Evolutionary conservation across 2,797 vertebrate genomes (phyloP).

Genomic region (Odontamblyopus lacepedii): DNA sequence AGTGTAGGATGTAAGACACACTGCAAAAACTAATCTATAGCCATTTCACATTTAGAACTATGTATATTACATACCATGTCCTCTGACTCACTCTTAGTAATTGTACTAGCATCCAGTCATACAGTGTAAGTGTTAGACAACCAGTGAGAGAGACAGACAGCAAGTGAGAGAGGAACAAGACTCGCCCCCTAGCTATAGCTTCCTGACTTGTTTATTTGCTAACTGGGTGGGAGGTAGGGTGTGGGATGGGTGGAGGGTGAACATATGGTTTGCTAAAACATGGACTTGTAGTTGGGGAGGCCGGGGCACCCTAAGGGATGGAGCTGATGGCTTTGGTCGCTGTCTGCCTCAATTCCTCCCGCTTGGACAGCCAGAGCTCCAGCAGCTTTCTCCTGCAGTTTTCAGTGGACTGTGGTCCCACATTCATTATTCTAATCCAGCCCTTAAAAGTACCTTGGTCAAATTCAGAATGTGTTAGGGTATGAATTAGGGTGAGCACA

Average conservation of each 20-base stretch:
- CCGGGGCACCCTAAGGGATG: constrained; percentile 73
- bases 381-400: constrained; percentile 64
- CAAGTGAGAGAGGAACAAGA: constrained; percentile 66
- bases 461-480: constrained; percentile 14
- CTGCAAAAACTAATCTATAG: not conserved
- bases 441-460: constrained; percentile 33
- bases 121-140: constrained; percentile 9
- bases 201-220: constrained; percentile 83
- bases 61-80: not conserved
- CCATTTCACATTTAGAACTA: not conserved
- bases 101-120: constrained; percentile 14
- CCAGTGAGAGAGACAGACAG: constrained; percentile 48
- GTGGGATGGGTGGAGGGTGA: constrained; percentile 54
- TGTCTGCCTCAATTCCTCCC: constrained; percentile 82
- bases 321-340: constrained; percentile 72
- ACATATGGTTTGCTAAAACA: constrained; percentile 86
- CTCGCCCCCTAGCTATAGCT: constrained; percentile 78
- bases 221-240: constrained; percentile 57
- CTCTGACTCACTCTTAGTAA: not conserved
- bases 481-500: not conserved
- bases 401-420: constrained; percentile 41
- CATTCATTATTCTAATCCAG: constrained; percentile 24
- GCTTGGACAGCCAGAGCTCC: constrained; percentile 73
- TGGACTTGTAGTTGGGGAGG: constrained; percentile 81
- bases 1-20: not conserved